phyloP scores from a whole-genome alignment of 2,888 invertebrate genomes.

The Malthinus seriepunctatus region DNA sequence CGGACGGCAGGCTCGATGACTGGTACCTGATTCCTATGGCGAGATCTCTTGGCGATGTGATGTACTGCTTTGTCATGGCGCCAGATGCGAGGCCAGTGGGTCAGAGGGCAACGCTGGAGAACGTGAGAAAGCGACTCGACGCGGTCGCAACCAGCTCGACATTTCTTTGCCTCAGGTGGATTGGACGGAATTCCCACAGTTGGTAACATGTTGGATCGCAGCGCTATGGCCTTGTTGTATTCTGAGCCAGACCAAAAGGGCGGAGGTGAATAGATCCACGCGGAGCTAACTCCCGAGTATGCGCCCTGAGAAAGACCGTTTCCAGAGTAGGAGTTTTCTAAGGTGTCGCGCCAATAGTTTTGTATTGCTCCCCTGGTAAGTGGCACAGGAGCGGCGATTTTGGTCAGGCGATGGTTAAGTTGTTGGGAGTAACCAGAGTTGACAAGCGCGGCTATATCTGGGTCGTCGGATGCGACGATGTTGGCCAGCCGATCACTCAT shows the following conservation, averaged over 20 bases:
- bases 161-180: slow-evolving; percentile 26
- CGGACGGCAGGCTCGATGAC: background rate
- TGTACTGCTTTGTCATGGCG: too few relatives aligned
- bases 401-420: too few relatives aligned
- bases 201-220: slow-evolving; percentile 34
- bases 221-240: slow-evolving; percentile 35
- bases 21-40: too few relatives aligned
- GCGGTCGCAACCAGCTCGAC: slow-evolving; percentile 33
- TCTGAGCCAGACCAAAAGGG: slow-evolving; percentile 37
- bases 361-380: too few relatives aligned
- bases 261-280: slow-evolving; percentile 28
- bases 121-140: slow-evolving; percentile 36
- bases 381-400: too few relatives aligned
- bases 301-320: slow-evolving; percentile 16
- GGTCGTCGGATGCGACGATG: background rate
- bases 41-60: too few relatives aligned
- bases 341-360: slow-evolving; percentile 9
- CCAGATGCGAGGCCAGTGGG: slow-evolving; percentile 28
- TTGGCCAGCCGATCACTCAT: too few relatives aligned
- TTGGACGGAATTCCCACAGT: slow-evolving; percentile 34
- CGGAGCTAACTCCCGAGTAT: background rate
- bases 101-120: slow-evolving; percentile 33
- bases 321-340: slow-evolving; percentile 18
- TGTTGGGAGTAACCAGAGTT: too few relatives aligned
- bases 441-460: background rate